These are phyloP conservation scores for Thalassoma bifasciatum DNA, from an alignment of 2,113 vertebrate species.

Conservation along the genomic window DNA sequence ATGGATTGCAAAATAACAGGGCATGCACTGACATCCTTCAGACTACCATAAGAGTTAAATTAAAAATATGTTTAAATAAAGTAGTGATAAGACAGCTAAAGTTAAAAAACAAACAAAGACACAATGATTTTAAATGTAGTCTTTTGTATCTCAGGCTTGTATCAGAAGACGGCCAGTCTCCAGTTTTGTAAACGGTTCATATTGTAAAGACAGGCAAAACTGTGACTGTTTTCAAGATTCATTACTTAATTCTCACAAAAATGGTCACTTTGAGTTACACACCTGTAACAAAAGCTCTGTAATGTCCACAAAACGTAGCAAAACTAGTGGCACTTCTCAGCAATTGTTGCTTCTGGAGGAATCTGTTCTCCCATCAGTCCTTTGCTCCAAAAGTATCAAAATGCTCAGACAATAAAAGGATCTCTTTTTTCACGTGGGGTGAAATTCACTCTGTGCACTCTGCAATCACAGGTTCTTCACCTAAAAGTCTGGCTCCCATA, in stretches of 20 bases:
- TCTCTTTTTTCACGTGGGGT: constrained; percentile 2
- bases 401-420: constrained; percentile 3
- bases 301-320: constrained; percentile 42
- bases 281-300: constrained; percentile 56
- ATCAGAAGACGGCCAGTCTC: constrained; percentile 69
- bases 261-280: constrained; percentile 24
- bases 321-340: constrained; percentile 68
- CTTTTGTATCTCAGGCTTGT: constrained; percentile 77
- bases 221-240: constrained; percentile 42
- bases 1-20: constrained; percentile 41
- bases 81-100: constrained; percentile 66
- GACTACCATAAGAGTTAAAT: constrained; percentile 65
- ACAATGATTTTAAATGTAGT: constrained; percentile 46
- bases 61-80: constrained; percentile 74
- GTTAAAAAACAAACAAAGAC: constrained; percentile 50
- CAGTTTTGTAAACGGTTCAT: constrained; percentile 73
- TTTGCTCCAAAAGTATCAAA: constrained; percentile 36
- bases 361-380: constrained; percentile 31
- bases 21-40: constrained; percentile 67
- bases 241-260: constrained; percentile 19
- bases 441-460: constrained; percentile 24
- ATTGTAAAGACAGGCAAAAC: constrained; percentile 52
- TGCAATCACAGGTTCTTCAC: constrained; percentile 34
- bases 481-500: constrained; percentile 77
- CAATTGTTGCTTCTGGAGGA: constrained; percentile 33